Evolutionary conservation across 2,888 invertebrate genomes (phyloP).

Genomic region (Tetanocera ferruginea): DNA sequence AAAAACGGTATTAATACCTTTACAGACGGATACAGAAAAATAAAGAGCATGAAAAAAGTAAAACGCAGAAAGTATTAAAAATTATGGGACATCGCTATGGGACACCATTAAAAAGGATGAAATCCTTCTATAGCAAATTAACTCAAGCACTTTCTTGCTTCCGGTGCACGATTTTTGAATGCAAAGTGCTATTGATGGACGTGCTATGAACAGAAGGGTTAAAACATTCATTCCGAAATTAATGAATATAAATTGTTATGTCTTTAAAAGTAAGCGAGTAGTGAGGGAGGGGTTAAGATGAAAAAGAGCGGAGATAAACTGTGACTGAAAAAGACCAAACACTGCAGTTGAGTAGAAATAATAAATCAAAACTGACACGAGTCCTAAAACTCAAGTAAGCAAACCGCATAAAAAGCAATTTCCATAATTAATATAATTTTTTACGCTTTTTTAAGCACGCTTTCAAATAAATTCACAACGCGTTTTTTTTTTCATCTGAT

Average conservation of each 20-base stretch:
- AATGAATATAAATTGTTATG: constrained; percentile 67
- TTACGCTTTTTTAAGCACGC: constrained; percentile 53
- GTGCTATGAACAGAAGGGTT: constrained; percentile 41
- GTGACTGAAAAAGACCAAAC: not conserved
- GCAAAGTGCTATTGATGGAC: not conserved
- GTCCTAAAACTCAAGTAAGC: constrained; percentile 48
- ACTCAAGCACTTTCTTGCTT: constrained; percentile 19
- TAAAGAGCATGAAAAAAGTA: no score
- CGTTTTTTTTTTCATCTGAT: constrained; percentile 53
- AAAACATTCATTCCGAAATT: constrained; percentile 57
- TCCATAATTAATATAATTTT: constrained; percentile 66
- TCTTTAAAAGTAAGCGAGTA: constrained; percentile 43
- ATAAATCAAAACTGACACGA: constrained; percentile 48
- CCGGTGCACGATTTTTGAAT: constrained; percentile 12
- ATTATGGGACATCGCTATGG: constrained; percentile 1
- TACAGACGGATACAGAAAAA: not conserved
- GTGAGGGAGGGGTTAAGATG: not conserved
- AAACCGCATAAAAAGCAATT: constrained; percentile 57
- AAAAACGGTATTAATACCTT: constrained; percentile 21
- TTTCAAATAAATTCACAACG: not conserved
- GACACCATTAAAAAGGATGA: not conserved
- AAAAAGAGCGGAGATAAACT: constrained; percentile 27
- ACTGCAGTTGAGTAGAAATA: constrained; percentile 18
- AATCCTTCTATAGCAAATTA: constrained; percentile 3
- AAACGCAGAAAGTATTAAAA: constrained; percentile 16